phyloP scores from a whole-genome alignment of 2,113 vertebrate genomes.

The Notarius lentiginosus region DNA sequence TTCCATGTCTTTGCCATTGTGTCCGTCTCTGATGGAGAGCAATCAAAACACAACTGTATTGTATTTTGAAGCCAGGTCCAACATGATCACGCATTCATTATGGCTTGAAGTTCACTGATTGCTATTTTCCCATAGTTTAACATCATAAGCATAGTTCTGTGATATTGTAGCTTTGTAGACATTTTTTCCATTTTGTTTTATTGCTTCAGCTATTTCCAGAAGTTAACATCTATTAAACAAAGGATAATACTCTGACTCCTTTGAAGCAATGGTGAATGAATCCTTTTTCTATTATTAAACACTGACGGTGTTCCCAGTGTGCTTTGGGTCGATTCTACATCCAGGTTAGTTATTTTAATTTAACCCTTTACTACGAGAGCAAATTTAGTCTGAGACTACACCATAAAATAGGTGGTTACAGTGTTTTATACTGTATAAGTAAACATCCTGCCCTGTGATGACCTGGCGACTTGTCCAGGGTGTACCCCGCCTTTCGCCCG shows the following conservation, averaged over 20 bases:
- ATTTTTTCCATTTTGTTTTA: neutral
- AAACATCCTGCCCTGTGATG: no score
- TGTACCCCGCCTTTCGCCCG: no score
- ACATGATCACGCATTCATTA: neutral
- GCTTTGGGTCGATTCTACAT: conserved; percentile 1
- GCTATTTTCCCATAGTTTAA: neutral
- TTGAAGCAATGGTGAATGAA: conserved; percentile 22
- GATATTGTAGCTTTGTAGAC: neutral
- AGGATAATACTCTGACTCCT: conserved; percentile 23
- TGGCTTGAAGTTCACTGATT: neutral
- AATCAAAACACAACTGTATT: conserved; percentile 7
- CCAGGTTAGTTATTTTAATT: conserved; percentile 23
- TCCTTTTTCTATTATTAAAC: conserved; percentile 35
- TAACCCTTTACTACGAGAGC: neutral
- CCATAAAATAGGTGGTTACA: neutral
- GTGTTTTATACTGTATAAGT: neutral
- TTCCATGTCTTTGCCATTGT: neutral
- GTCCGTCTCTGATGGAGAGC: neutral
- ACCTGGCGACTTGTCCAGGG: no score
- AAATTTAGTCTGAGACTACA: neutral
- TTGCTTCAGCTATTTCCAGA: conserved; percentile 3
- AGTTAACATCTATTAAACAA: conserved; percentile 28
- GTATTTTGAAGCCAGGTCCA: neutral
- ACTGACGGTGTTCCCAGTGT: neutral
- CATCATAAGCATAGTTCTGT: neutral